Conservation (phyloP, 1,140 invertebrate species). For the Pteromalus puparum region DNA sequence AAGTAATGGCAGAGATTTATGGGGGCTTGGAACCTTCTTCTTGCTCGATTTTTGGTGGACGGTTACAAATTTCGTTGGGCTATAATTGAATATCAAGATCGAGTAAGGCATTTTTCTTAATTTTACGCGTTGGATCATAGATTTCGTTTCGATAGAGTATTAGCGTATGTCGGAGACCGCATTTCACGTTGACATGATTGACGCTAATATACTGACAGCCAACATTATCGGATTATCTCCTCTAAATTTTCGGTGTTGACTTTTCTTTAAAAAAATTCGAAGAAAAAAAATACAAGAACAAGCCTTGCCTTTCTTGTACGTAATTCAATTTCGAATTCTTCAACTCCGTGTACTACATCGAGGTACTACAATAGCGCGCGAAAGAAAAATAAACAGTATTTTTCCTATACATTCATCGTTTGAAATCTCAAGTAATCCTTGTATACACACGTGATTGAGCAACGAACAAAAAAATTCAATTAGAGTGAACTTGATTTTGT, state of each 20-base stretch:
- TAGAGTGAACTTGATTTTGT: constrained; percentile 2
- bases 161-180: background rate
- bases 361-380: background rate
- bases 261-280: background rate
- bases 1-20: background rate
- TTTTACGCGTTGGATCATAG: no score
- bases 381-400: background rate
- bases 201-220: background rate
- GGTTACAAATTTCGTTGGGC: background rate
- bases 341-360: background rate
- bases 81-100: background rate
- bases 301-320: no score
- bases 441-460: background rate
- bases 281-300: no score
- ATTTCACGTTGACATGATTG: constrained; percentile 7
- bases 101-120: background rate
- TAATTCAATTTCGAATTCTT: no score
- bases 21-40: no score
- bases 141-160: no score
- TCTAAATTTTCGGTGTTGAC: background rate
- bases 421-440: background rate
- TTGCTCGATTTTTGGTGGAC: no score
- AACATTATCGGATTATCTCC: constrained; percentile 2
- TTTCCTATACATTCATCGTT: background rate
- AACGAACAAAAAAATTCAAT: background rate